Percentiles rank a stretch among this genome's conserved stretches.
Conservation (phyloP, 2,888 invertebrate species). For the Caenorhabditis doughertyi region DNA sequence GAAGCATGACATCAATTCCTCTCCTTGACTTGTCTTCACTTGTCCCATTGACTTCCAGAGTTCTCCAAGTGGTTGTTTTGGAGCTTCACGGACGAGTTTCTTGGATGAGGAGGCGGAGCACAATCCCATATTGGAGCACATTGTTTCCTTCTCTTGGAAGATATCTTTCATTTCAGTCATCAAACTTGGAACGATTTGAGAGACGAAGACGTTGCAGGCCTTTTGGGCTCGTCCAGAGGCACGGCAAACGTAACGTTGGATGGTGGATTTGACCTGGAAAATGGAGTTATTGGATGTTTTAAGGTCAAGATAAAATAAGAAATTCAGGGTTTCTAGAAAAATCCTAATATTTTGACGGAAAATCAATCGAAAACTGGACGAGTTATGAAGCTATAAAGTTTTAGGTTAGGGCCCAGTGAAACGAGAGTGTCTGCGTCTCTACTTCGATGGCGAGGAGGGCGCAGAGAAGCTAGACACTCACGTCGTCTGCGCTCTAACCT, state of each 20-base stretch:
- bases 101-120: conserved; percentile 12
- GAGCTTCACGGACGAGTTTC: background rate
- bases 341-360: no score
- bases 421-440: no score
- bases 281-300: background rate
- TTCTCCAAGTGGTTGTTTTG: conserved; percentile 16
- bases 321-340: no score
- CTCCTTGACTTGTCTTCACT: conserved; percentile 39
- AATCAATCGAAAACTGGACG: no score
- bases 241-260: conserved; percentile 51
- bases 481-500: no score
- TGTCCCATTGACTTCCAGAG: conserved; percentile 56
- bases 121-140: conserved; percentile 56
- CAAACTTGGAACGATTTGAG: conserved; percentile 36
- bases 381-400: no score
- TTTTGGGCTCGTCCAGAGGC: conserved; percentile 49
- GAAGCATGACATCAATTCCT: conserved; percentile 67
- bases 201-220: conserved; percentile 41
- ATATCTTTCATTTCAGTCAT: conserved; percentile 49
- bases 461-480: no score
- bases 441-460: no score
- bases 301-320: no score
- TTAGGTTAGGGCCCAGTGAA: no score
- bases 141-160: conserved; percentile 40
- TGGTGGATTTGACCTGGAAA: conserved; percentile 34